phyloP scores from a whole-genome alignment of 92 coral and sea anemone species.

The Heteractis magnifica region DNA sequence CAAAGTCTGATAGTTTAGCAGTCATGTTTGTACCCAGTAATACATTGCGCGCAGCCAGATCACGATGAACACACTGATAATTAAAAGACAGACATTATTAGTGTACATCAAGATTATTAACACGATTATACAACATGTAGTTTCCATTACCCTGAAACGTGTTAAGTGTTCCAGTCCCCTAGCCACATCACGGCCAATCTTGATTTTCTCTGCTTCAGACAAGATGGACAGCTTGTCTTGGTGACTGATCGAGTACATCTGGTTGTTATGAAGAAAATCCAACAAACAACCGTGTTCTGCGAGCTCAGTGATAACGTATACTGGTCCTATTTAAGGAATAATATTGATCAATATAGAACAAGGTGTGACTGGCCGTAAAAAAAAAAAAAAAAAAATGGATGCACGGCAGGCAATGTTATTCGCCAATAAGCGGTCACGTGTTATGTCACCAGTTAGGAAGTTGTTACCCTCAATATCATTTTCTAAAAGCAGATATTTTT shows the following conservation, averaged over 20 bases:
- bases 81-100: background rate
- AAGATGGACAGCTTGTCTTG: background rate
- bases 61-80: constrained; percentile 17
- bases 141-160: background rate
- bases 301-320: constrained; percentile 15
- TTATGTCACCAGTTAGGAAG: too few species aligned
- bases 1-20: constrained; percentile 45
- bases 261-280: constrained; percentile 13
- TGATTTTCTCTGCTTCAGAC: constrained; percentile 18
- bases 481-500: too few species aligned
- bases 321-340: background rate
- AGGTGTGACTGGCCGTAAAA: too few species aligned
- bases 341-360: background rate
- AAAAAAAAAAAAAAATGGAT: too few species aligned
- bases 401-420: too few species aligned
- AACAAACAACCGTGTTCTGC: constrained; percentile 25
- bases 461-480: too few species aligned
- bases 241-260: constrained; percentile 12
- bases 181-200: constrained; percentile 22
- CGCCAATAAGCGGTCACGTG: too few species aligned
- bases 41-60: constrained; percentile 14
- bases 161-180: constrained; percentile 23
- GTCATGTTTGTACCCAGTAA: constrained; percentile 15
- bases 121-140: background rate
- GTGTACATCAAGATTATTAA: too few species aligned